Conservation (phyloP, 2,113 vertebrate species). For the Silurus glanis region DNA sequence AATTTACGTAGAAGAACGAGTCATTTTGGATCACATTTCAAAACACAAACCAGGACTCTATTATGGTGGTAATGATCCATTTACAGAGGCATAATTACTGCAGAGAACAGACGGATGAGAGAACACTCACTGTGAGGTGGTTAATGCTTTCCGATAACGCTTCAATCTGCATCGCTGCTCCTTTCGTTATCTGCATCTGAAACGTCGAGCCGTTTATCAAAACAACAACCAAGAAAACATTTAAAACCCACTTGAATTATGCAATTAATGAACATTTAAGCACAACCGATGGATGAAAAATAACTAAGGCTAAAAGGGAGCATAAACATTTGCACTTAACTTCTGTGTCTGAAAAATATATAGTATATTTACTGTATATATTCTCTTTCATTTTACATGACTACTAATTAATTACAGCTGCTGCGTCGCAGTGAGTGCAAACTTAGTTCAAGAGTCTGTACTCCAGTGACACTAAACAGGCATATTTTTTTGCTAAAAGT, state of each 20-base stretch:
- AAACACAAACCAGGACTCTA: neutral
- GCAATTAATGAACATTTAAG: conserved; percentile 7
- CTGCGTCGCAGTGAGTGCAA: neutral
- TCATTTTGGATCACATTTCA: neutral
- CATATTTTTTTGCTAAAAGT: neutral
- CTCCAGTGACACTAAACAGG: neutral
- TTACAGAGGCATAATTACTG: neutral
- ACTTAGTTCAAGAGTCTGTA: neutral
- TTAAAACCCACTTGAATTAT: neutral
- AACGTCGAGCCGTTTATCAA: conserved; percentile 69
- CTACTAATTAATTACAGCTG: neutral
- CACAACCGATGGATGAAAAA: conserved; percentile 1
- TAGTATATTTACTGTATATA: no score
- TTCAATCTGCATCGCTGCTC: conserved; percentile 84
- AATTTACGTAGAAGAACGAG: neutral
- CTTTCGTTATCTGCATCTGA: conserved; percentile 86
- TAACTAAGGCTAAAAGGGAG: neutral
- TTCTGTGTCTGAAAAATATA: no score
- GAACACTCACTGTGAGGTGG: conserved; percentile 84
- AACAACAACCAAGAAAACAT: conserved; percentile 29
- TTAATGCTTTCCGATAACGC: conserved; percentile 89
- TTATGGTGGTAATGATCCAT: conserved; percentile 9
- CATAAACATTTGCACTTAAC: neutral
- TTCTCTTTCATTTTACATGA: neutral
- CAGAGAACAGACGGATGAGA: neutral